Evolutionary conservation across 2,113 vertebrate genomes (phyloP), one percentile per base, ranked within the genome.

Genomic region (Indri indri): DNA sequence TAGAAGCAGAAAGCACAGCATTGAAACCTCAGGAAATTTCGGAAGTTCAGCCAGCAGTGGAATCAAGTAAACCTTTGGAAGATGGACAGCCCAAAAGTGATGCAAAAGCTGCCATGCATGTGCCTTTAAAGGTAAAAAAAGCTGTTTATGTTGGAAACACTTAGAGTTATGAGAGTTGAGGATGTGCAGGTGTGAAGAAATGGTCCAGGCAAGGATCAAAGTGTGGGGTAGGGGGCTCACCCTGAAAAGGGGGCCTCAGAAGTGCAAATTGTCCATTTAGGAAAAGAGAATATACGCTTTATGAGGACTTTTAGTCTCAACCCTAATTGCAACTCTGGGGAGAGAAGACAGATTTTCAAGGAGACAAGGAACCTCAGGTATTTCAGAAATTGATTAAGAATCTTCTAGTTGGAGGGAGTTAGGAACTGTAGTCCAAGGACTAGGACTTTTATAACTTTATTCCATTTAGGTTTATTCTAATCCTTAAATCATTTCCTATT

Each of bases 71-170:
- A 80, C 52, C 5, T 45, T 25, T 57, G 27, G 87, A 94, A 88
- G 73, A 27, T 11, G 14, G 4, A 40, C 37, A 25, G 37, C 32
- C 63, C 3, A 10, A 7, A 89, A 5, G 4, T 32, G 91, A 87
- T 54, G 71, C 37, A 47, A 93, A 96, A 91, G 50, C 4, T 85
- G 11, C 32, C 47, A 92, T 57, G n/a, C 0, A 0, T 22, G 0
- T 11, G 0, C 47, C 96, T 68, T 30, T 93, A 95, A 81, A 95
- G 91, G 98, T 98, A 95, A 97, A 66, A 86, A 45, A 8, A 30
- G 10, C 16, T 59, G 37, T 87, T 88, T 57, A 47, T 52, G 4
- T 52, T 81, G 50, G 66, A 88, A 71, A 91, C 11, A 32, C 30
- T 23, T 91, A 57, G 63, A 70, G 10, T 76, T 90, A 37, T 32